phyloP scores from a whole-genome alignment of 1,140 invertebrate species.

The Atta texana region DNA sequence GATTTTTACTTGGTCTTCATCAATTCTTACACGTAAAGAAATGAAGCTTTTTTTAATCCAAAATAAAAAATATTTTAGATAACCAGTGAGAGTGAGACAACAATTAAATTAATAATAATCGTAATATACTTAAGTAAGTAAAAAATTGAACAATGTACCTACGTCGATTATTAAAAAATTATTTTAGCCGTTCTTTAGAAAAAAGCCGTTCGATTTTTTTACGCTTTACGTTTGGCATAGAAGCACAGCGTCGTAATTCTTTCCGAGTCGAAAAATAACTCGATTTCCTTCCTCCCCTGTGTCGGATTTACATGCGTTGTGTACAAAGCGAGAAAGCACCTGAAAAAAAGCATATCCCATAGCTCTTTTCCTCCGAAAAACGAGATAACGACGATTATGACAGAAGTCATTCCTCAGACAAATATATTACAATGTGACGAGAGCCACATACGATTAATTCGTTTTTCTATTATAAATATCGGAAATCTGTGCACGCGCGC shows the following conservation, averaged over 20 bases:
- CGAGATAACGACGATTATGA: conserved; percentile 28
- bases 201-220: neutral
- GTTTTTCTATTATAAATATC: conserved; percentile 23
- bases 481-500: no score
- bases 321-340: neutral
- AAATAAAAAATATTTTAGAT: no score
- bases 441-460: neutral
- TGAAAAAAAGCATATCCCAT: neutral
- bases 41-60: no score
- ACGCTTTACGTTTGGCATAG: neutral
- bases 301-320: conserved; percentile 46
- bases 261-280: conserved; percentile 36
- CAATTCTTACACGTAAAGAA: no score
- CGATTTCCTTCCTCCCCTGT: neutral
- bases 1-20: no score
- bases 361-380: conserved; percentile 14
- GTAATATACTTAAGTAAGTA: no score
- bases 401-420: neutral
- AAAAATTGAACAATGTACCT: no score
- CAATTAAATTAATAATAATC: no score
- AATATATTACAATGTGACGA: conserved; percentile 43
- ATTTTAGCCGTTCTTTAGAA: neutral
- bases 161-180: no score
- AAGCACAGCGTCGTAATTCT: conserved; percentile 26
- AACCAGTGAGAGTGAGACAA: no score